These are phyloP conservation scores for Drosophila anomelani DNA, from an alignment of 2,888 invertebrate species.

Conservation along the genomic window DNA sequence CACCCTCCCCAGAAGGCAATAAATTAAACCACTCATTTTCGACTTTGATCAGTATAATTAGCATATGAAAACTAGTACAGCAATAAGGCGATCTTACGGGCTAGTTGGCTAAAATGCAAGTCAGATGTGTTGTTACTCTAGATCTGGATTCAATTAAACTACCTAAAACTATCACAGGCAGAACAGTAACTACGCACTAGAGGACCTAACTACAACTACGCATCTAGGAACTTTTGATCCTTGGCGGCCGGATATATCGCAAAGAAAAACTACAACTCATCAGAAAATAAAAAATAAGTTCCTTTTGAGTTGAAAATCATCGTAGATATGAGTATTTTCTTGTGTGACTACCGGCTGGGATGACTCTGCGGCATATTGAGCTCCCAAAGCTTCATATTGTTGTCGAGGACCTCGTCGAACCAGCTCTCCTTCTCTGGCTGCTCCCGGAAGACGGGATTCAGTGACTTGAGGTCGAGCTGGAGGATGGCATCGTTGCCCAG, in stretches of 20 bases:
- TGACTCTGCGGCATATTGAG: conserved; percentile 88
- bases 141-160: conserved; percentile 60
- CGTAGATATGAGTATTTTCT: conserved; percentile 2
- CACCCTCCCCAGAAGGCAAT: neutral
- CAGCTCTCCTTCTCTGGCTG: conserved; percentile 90
- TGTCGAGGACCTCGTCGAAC: conserved; percentile 95
- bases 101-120: conserved; percentile 43
- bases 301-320: neutral
- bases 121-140: conserved; percentile 27
- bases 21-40: neutral
- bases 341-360: conserved; percentile 45
- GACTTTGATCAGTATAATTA: conserved; percentile 24
- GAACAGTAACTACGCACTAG: conserved; percentile 72
- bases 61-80: conserved; percentile 14
- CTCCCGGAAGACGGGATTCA: conserved; percentile 92
- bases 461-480: conserved; percentile 91
- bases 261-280: neutral
- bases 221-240: conserved; percentile 69
- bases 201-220: conserved; percentile 58
- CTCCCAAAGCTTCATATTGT: conserved; percentile 95
- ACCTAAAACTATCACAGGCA: conserved; percentile 82
- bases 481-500: conserved; percentile 93
- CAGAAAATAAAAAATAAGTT: neutral
- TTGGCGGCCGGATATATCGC: conserved; percentile 29
- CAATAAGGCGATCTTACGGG: conserved; percentile 13